Percentiles rank a stretch among this genome's conserved stretches.
These are phyloP conservation scores for Himalopsyche anomala DNA, from an alignment of 2,888 invertebrate genomes.

Conservation along the genomic window DNA sequence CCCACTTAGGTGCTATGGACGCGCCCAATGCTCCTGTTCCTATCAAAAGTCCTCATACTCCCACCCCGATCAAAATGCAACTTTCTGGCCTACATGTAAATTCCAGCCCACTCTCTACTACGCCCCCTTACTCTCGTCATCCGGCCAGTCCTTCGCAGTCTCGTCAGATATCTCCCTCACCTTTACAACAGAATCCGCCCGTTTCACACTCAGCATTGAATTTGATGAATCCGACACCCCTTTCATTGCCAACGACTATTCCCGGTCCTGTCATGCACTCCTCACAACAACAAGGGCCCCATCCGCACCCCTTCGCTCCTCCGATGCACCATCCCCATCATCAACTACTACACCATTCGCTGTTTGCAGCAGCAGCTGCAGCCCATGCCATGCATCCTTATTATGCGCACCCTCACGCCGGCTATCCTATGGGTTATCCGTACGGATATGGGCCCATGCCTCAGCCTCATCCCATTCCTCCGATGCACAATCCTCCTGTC, in stretches of 20 bases:
- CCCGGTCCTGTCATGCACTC: conserved; percentile 85
- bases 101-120: conserved; percentile 72
- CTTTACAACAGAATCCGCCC: conserved; percentile 73
- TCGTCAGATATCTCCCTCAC: conserved; percentile 75
- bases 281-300: conserved; percentile 83
- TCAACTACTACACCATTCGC: conserved; percentile 81
- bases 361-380: conserved; percentile 80
- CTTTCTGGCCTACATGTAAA: conserved; percentile 71
- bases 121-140: conserved; percentile 76
- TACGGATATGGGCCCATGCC: conserved; percentile 86
- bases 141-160: conserved; percentile 75
- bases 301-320: conserved; percentile 82
- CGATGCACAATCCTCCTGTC: conserved; percentile 76
- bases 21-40: conserved; percentile 76
- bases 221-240: conserved; percentile 78
- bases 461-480: conserved; percentile 85
- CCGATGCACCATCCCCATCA: conserved; percentile 86
- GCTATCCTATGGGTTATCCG: conserved; percentile 83
- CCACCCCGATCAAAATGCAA: conserved; percentile 76
- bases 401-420: conserved; percentile 82
- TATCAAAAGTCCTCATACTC: conserved; percentile 77
- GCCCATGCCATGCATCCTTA: conserved; percentile 84
- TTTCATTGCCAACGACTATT: conserved; percentile 80
- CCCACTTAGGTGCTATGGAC: conserved; percentile 68
- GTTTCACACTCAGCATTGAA: conserved; percentile 80